Evolutionary conservation across 2,113 vertebrate genomes (phyloP), one percentile per base, ranked within the genome.

Genomic region (Hippocampus comes): DNA sequence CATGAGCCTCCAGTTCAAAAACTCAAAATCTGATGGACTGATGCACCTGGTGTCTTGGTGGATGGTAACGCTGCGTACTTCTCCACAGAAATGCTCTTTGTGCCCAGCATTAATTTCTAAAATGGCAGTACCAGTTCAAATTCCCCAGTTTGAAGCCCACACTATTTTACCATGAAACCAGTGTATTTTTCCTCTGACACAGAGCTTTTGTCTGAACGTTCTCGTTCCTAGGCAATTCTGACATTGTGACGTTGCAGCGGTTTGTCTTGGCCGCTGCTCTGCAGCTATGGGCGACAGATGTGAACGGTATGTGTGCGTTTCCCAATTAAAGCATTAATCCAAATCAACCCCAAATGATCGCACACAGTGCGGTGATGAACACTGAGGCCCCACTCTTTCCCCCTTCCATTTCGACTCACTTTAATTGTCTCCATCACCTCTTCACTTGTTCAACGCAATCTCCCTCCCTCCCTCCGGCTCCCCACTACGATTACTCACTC

Each of bases 251-350:
- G 83, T 86, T 75, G 80, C 76, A 68, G 71, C 86, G 84, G 91
- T 91, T 92, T 91, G 84, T 92, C 84, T 93, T 92, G 92, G 92
- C 91, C 70, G 71, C 76, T 57, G 25, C 68, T 88, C 68, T 76
- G 51, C 76, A 51, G 71, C 88, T 90, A 89, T 90, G 90, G 89
- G 84, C 87, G 82, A 83, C 92, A 93, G 91, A 92, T 93, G 91
- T 91, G 88, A 88, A 88, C 79, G 55, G 86, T 84, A 86, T 90
- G 83, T 90, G 84, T 88, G 87, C 78, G 80, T 90, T 92, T 92
- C 89, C 78, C 91, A 92, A 92, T 93, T 93, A 92, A 92, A 91
- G 87, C 90, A 92, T 93, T 92, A 91, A 92, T 93, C 90, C 90
- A 92, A 92, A 93, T 93, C 90, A 92, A 86, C 86, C 78, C 76